Evolutionary conservation across 2,888 invertebrate species (phyloP).

Genomic region (Macrosoma leucophasiata): DNA sequence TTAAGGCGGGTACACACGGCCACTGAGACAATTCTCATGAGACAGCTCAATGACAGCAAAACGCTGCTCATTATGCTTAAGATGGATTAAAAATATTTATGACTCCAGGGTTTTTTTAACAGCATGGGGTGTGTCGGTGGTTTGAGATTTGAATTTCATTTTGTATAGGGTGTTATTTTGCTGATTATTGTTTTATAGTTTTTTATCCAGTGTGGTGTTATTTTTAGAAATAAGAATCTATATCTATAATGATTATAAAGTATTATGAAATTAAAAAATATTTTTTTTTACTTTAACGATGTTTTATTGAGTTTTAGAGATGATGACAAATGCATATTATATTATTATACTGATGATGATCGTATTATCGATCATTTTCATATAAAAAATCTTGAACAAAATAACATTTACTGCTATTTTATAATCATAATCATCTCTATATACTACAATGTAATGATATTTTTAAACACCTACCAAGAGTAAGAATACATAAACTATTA

Average conservation of each 20-base stretch:
- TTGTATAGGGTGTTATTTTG: constrained; percentile 2
- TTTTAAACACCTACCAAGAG: too few species aligned
- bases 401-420: too few species aligned
- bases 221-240: not conserved
- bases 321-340: too few species aligned
- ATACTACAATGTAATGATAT: too few species aligned
- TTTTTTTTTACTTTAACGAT: too few species aligned
- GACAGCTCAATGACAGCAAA: constrained; percentile 39
- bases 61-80: constrained; percentile 44
- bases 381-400: too few species aligned
- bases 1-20: too few species aligned
- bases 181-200: not conserved
- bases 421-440: too few species aligned
- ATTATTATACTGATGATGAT: too few species aligned
- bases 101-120: constrained; percentile 44
- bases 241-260: not conserved
- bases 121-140: constrained; percentile 37
- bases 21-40: constrained; percentile 29
- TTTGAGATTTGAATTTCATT: constrained; percentile 34
- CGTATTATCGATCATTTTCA: too few species aligned
- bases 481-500: too few species aligned
- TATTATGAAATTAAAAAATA: constrained; percentile 3
- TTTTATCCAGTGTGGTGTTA: not conserved
- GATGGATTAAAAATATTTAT: constrained; percentile 61
- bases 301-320: too few species aligned